Evolutionary conservation across 2,113 vertebrate genomes (phyloP).

Genomic region (Pantherophis guttatus): DNA sequence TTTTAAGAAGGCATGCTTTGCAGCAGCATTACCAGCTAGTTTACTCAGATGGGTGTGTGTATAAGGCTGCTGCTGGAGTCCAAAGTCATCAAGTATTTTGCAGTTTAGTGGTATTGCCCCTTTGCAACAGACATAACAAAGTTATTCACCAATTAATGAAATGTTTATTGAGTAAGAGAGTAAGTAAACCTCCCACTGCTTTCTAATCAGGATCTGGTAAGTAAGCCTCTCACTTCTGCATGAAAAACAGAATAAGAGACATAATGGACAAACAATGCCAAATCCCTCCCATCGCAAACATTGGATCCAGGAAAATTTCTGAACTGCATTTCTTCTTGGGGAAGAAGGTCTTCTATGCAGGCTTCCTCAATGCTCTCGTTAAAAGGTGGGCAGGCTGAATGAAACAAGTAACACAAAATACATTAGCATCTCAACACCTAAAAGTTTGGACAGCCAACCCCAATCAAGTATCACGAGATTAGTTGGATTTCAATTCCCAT

Average conservation of each 20-base stretch:
- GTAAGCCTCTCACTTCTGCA: not conserved
- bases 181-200: not conserved
- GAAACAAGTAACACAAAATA: not conserved
- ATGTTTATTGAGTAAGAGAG: not conserved
- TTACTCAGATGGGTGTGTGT: not conserved
- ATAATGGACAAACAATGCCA: not conserved
- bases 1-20: not conserved
- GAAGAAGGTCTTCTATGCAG: not conserved
- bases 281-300: not conserved
- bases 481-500: not conserved
- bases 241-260: not conserved
- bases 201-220: not conserved
- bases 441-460: not conserved
- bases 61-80: not conserved
- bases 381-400: not conserved
- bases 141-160: not conserved
- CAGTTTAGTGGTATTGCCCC: not conserved
- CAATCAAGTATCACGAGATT: not conserved
- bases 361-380: not conserved
- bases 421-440: not conserved
- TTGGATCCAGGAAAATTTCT: not conserved
- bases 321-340: not conserved
- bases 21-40: not conserved
- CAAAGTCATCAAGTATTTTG: not conserved
- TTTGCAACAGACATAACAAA: not conserved